Evolutionary conservation across 2,113 vertebrate species (phyloP).

Genomic region (Albula goreensis): DNA sequence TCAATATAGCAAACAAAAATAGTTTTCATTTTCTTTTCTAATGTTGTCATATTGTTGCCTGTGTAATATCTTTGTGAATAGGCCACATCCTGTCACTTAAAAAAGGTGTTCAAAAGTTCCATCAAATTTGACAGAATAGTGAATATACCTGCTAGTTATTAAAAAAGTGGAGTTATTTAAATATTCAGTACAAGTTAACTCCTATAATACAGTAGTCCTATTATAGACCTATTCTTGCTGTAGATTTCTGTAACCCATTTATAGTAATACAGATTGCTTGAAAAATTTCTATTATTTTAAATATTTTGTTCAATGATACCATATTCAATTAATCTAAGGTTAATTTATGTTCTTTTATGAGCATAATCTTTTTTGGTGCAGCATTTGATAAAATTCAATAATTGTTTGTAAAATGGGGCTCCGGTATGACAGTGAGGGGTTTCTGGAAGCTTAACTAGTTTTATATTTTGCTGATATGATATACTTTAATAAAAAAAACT

Average conservation of each 20-base stretch:
- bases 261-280: neutral
- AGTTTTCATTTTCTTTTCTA: neutral
- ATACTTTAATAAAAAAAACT: too few species aligned
- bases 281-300: neutral
- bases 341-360: too few species aligned
- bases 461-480: too few species aligned
- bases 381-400: too few species aligned
- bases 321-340: too few species aligned
- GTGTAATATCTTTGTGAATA: neutral
- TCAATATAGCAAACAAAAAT: neutral
- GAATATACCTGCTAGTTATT: neutral
- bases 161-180: too few species aligned
- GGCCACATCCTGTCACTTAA: neutral
- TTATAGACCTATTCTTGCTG: neutral
- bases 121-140: too few species aligned
- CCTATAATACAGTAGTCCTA: neutral
- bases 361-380: too few species aligned
- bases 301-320: too few species aligned
- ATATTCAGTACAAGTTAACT: neutral
- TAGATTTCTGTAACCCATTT: neutral
- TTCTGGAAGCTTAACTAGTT: too few species aligned
- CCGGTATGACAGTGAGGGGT: too few species aligned
- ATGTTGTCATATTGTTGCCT: neutral
- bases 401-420: too few species aligned
- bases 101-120: neutral